Evolutionary conservation across 2,113 vertebrate species (phyloP), one percentile per base, ranked within the genome.

Genomic region (Steatornis caripensis): DNA sequence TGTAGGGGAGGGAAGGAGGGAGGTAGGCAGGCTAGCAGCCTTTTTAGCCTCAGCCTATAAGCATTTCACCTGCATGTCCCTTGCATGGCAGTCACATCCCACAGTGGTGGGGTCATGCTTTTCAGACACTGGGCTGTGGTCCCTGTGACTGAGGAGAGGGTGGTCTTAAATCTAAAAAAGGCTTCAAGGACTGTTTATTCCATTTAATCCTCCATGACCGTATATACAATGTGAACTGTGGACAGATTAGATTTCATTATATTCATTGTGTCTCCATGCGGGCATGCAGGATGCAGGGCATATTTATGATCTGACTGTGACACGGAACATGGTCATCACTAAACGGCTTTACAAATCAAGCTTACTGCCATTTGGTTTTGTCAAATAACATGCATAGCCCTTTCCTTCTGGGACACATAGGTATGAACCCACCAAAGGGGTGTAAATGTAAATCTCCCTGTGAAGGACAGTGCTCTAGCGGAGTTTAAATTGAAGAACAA

Each of bases 31-130:
- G 24, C 64, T 26, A 17, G 27, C 46, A 57, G 45, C 34, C 10
- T 46, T 39, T 36, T 30, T 34, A 51, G 49, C 32, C 13, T 71
- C 43, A 39, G 22, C 19, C 34, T n/a, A 11, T 19, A 15, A 11
- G 24, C 1, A 2, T 54, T 86, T 61, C 16, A 16, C 18, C 12
- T 36, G 5, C 22, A 8, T 8, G 15, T 10, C 12, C 12, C 6
- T 26, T 34, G 8, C 46, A 13, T 18, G 27, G 66, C 54, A 55
- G 1, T 8, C 0, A 0, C 15, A 85, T 18, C 48, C 81, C 20
- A 5, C 20, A 22, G 36, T 18, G 9, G 8, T 26, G 29, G 12
- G 5, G 3, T 5, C 60, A n/a, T 68, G 39, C n/a, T 66, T 72
- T 32, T 39, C 45, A 36, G 32, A 41, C 23, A 24, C 4, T 2